Evolutionary conservation across 2,113 vertebrate genomes (phyloP).

Genomic region (Cacatua alba): DNA sequence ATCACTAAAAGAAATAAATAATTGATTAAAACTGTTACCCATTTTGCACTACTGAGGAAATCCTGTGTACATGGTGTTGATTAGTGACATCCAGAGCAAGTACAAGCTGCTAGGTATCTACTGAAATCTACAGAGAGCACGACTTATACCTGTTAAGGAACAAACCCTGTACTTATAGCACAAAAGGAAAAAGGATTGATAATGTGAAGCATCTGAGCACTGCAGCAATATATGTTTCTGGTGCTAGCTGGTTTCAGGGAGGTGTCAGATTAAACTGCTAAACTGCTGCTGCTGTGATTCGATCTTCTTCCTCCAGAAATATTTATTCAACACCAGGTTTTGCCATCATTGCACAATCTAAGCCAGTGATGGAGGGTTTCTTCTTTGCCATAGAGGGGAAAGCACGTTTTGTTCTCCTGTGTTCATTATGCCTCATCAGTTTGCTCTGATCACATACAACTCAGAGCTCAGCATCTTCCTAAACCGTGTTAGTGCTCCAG

Average conservation of each 20-base stretch:
- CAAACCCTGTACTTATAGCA: neutral
- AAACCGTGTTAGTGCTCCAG: neutral
- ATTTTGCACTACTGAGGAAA: neutral
- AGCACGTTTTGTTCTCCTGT: neutral
- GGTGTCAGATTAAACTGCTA: neutral
- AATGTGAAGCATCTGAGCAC: neutral
- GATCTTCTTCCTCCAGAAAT: neutral
- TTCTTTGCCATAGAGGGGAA: accelerated
- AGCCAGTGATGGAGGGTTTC: neutral
- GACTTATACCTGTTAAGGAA: neutral
- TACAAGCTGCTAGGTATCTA: neutral
- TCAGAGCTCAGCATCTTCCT: neutral
- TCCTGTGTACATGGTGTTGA: neutral
- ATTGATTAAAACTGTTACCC: neutral
- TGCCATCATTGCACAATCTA: neutral
- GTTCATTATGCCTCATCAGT: neutral
- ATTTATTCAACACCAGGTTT: neutral
- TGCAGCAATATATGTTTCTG: neutral
- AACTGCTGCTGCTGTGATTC: neutral
- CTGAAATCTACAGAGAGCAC: neutral
- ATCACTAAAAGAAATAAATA: neutral
- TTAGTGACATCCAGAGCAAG: neutral
- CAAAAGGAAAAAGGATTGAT: neutral
- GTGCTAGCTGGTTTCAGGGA: neutral
- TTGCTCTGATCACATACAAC: neutral